Percentiles rank a stretch among this genome's conserved stretches.
Evolutionary conservation across 2,888 invertebrate genomes (phyloP).

Genomic region (Poecilobothrus nobilitatus): DNA sequence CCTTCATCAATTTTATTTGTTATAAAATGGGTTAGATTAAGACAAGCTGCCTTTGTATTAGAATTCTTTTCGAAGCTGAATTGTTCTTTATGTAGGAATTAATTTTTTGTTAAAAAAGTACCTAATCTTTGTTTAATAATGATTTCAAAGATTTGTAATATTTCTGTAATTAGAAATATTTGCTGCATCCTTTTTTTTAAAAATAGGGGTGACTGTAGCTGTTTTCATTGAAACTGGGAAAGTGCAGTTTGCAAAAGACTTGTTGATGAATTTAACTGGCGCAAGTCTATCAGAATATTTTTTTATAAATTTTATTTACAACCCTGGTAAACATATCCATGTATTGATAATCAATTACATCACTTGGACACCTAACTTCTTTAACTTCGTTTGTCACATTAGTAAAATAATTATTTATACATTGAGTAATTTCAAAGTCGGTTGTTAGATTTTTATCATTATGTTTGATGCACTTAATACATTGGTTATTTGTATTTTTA

Average conservation of each 20-base stretch:
- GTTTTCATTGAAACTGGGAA: neutral
- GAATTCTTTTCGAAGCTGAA: neutral
- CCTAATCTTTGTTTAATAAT: too few species aligned
- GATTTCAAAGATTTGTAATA: neutral
- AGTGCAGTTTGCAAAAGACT: neutral
- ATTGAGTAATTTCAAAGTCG: too few species aligned
- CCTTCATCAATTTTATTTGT: neutral
- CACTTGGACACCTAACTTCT: too few species aligned
- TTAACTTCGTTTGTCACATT: too few species aligned
- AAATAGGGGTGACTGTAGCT: neutral
- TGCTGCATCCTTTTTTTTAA: neutral
- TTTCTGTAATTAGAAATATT: neutral
- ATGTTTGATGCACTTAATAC: too few species aligned
- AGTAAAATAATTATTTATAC: too few species aligned
- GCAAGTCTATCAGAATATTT: neutral
- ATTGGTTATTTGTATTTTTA: too few species aligned
- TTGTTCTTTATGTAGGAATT: neutral
- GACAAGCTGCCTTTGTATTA: neutral
- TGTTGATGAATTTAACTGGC: neutral
- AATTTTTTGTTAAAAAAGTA: neutral
- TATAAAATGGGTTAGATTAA: neutral
- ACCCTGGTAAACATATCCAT: too few species aligned
- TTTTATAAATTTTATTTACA: neutral
- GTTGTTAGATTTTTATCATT: too few species aligned
- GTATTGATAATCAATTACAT: too few species aligned